Conservation (phyloP, 2,113 vertebrate species). For the Onychostruthus taczanowskii region DNA sequence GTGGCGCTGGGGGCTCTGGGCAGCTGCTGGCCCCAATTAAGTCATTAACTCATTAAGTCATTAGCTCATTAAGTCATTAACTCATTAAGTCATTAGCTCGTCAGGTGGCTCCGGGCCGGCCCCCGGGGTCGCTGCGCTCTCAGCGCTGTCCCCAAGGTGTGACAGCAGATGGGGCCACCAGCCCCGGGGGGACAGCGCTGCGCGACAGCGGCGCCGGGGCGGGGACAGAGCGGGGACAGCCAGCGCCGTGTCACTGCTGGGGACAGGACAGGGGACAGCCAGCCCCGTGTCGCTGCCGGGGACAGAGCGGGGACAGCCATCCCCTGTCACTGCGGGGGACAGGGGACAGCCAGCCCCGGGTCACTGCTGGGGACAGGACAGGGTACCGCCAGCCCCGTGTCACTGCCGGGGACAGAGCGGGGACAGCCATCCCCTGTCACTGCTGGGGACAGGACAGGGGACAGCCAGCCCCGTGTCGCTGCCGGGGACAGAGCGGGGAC, state of each 20-base stretch:
- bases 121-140: not conserved
- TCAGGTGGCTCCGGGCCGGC: not conserved
- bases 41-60: not conserved
- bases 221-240: not conserved
- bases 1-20: not conserved
- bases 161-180: not conserved
- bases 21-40: not conserved
- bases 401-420: too few species aligned
- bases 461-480: too few species aligned
- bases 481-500: not conserved
- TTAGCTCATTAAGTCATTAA: not conserved
- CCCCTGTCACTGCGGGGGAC: too few species aligned
- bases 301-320: too few species aligned
- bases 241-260: too few species aligned
- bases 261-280: too few species aligned
- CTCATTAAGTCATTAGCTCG: not conserved
- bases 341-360: too few species aligned
- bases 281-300: too few species aligned
- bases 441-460: too few species aligned
- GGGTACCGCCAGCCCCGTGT: too few species aligned
- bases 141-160: not conserved
- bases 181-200: not conserved
- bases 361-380: too few species aligned
- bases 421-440: too few species aligned
- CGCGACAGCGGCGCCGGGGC: not conserved